Evolutionary conservation across 2,888 invertebrate species (phyloP), one percentile per base, ranked within the genome.

Genomic region (Zhengitettix transpicula): DNA sequence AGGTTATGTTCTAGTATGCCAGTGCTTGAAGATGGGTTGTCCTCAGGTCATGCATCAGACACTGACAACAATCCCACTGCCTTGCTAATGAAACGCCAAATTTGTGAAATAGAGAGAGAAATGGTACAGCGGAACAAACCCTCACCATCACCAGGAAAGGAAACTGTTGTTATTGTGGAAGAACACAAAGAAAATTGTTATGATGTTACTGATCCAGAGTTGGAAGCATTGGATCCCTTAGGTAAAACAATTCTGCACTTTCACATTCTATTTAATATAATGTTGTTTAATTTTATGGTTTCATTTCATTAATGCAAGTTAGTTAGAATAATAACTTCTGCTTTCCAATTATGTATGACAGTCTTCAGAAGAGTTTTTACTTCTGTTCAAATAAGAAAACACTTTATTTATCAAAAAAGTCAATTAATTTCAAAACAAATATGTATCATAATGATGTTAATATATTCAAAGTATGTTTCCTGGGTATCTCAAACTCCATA

Each of bases 31-130:
- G 96, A 96, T 73, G 95, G 94, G 0, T 77, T 96, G 60, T 94
- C 94, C 1, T 94, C 94, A 47, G 94, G 94, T 2, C 94, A 94
- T 71, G 91, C 87, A 1, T 93, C 93, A 64, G 95, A 95, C 70
- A 88, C 85, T 0, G 95, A 95, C 75, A 90, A 90, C 28, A 28
- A 28, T 28, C 28, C 28, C 28, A 28, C 28, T 28, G 28, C 68
- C n/a, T 77, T 75, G 60, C 69, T 78, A 58, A 77, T 78, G 69
- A 74, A 75, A 66, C 75, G 89, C 72, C 81, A 89, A 77, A 80
- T 88, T 73, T 77, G 80, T 63, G 83, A 88, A 75, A 81, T 87
- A 67, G 79, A 89, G 75, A 76, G 83, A 69, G 79, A 88, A 76
- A 79, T 84, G 69, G 75, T 77, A 75, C 72, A 82, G 74, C 70